phyloP scores from a whole-genome alignment of 1,140 invertebrate species.

The Saccostrea glomerata region DNA sequence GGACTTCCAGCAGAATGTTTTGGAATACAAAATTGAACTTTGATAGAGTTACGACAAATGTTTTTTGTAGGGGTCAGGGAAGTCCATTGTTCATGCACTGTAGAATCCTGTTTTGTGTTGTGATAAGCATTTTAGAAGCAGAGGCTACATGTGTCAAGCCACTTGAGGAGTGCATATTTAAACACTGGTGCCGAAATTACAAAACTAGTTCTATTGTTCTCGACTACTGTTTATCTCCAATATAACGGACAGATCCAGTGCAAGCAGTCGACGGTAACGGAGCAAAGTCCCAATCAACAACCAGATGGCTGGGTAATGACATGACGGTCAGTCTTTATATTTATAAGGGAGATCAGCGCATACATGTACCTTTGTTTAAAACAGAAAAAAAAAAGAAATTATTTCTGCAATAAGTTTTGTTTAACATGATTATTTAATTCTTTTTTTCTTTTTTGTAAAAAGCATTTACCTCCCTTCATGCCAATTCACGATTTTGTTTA shows the following conservation, averaged over 20 bases:
- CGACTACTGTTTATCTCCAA: slow-evolving; percentile 10
- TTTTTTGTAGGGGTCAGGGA: neutral
- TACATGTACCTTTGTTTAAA: slow-evolving; percentile 23
- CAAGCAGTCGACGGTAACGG: slow-evolving; percentile 15
- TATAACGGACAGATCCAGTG: slow-evolving; percentile 5
- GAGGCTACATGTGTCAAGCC: slow-evolving; percentile 50
- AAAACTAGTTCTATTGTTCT: slow-evolving; percentile 1
- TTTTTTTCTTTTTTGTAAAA: neutral
- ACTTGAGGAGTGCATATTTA: slow-evolving; percentile 48
- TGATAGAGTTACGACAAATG: neutral
- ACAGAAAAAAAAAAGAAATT: slow-evolving; percentile 12
- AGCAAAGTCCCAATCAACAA: slow-evolving; percentile 29
- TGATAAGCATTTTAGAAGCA: slow-evolving; percentile 36
- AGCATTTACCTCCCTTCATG: slow-evolving; percentile 12
- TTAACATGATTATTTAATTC: neutral
- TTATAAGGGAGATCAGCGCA: slow-evolving; percentile 35
- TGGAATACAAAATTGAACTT: neutral
- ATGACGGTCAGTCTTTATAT: slow-evolving; percentile 14
- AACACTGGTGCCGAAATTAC: slow-evolving; percentile 1
- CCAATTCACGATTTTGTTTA: neutral
- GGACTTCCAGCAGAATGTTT: slow-evolving; percentile 1
- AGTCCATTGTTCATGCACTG: slow-evolving; percentile 24
- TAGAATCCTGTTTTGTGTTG: slow-evolving; percentile 39
- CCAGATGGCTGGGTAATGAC: slow-evolving; percentile 36
- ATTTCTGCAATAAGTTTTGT: slow-evolving; percentile 5